Conservation (phyloP, 1,140 invertebrate species). For the Heliconius eleuchia region DNA sequence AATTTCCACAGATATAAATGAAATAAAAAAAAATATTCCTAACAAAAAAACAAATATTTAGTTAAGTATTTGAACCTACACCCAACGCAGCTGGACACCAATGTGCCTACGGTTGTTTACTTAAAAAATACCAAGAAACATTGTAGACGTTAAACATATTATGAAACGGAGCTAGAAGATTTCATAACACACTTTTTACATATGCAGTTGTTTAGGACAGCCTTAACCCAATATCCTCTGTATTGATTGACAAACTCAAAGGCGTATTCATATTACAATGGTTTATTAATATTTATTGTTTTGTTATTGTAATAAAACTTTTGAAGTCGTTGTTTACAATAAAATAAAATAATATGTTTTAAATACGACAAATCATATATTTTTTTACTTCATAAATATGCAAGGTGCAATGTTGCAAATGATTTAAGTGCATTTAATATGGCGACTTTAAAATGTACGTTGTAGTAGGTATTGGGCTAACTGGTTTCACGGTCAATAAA, state of each 20-base stretch:
- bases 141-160: neutral
- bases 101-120: neutral
- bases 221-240: slow-evolving; percentile 6
- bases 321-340: neutral
- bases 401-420: neutral
- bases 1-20: too few species aligned
- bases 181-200: slow-evolving; percentile 10
- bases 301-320: neutral
- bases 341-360: too few species aligned
- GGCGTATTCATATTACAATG: slow-evolving; percentile 10
- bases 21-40: neutral
- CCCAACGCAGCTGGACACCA: neutral
- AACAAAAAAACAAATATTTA: neutral
- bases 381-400: neutral
- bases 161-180: neutral
- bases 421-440: neutral
- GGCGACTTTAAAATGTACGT: neutral
- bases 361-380: neutral
- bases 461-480: slow-evolving; percentile 17
- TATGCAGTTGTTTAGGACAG: slow-evolving; percentile 13
- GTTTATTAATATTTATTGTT: neutral
- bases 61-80: neutral
- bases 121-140: neutral
- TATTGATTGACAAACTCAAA: neutral
- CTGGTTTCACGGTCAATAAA: slow-evolving; percentile 30